Percentiles rank a stretch among this genome's conserved stretches.
These are phyloP conservation scores for Xiphophorus maculatus DNA, from an alignment of 2,113 vertebrate species.

Conservation along the genomic window DNA sequence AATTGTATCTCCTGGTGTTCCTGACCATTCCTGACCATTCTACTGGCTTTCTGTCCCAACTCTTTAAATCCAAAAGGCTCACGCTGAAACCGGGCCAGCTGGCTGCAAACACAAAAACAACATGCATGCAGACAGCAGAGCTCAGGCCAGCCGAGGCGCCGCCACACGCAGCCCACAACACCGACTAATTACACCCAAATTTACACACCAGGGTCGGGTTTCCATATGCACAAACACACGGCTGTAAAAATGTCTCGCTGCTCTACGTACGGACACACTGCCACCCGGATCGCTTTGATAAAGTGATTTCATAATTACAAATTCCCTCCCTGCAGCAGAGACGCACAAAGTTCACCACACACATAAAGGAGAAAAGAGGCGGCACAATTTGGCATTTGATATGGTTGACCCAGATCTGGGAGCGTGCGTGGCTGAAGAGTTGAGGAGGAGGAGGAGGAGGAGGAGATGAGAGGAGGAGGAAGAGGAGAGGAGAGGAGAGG, in stretches of 20 bases:
- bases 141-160: not conserved
- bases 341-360: slow-evolving; percentile 12
- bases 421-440: slow-evolving; percentile 38
- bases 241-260: slow-evolving; percentile 15
- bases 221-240: not conserved
- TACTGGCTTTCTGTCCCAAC: not conserved
- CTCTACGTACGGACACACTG: slow-evolving; percentile 29
- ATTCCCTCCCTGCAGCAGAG: slow-evolving; percentile 11
- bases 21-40: not conserved
- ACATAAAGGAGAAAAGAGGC: slow-evolving; percentile 14
- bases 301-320: slow-evolving; percentile 44
- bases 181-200: slow-evolving; percentile 45
- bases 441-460: not conserved
- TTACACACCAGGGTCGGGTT: slow-evolving; percentile 16
- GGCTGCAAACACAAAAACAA: slow-evolving; percentile 9
- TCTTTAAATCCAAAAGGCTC: slow-evolving; percentile 15
- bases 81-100: slow-evolving; percentile 20
- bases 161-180: slow-evolving; percentile 11
- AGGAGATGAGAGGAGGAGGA: not conserved
- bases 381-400: slow-evolving; percentile 59
- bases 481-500: not conserved
- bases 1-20: not conserved
- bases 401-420: slow-evolving; percentile 80
- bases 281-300: slow-evolving; percentile 35
- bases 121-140: slow-evolving; percentile 21